Conservation (phyloP, 2,113 vertebrate genomes). For the Symphodus melops region DNA sequence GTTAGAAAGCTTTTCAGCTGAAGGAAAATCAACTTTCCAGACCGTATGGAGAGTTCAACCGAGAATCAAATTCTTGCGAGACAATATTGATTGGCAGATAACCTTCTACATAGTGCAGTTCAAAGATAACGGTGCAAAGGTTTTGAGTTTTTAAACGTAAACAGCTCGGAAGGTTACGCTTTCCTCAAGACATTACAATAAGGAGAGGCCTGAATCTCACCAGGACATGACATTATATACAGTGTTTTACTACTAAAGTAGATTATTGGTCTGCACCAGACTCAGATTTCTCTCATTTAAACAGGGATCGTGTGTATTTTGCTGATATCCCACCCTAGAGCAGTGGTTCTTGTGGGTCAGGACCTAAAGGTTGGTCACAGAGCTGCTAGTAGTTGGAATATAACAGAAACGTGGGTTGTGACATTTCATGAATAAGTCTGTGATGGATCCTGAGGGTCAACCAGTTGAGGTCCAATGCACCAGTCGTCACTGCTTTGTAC, state of each 20-base stretch:
- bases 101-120: neutral
- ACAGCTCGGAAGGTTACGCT: conserved; percentile 35
- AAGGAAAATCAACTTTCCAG: neutral
- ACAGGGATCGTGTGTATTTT: no score
- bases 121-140: conserved; percentile 25
- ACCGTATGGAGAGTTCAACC: neutral
- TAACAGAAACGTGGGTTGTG: no score
- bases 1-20: neutral
- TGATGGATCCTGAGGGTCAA: no score
- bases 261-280: neutral
- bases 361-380: no score
- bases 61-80: neutral
- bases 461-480: no score
- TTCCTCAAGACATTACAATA: conserved; percentile 19
- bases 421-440: no score
- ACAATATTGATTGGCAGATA: neutral
- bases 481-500: no score
- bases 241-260: conserved; percentile 5
- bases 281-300: neutral
- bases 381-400: no score
- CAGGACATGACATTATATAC: conserved; percentile 10
- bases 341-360: no score
- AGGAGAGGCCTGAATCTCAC: conserved; percentile 25
- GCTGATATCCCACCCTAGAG: no score
- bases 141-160: conserved; percentile 29